These are phyloP conservation scores for Pyxicephalus adspersus DNA, from an alignment of 2,113 vertebrate species.

Conservation along the genomic window DNA sequence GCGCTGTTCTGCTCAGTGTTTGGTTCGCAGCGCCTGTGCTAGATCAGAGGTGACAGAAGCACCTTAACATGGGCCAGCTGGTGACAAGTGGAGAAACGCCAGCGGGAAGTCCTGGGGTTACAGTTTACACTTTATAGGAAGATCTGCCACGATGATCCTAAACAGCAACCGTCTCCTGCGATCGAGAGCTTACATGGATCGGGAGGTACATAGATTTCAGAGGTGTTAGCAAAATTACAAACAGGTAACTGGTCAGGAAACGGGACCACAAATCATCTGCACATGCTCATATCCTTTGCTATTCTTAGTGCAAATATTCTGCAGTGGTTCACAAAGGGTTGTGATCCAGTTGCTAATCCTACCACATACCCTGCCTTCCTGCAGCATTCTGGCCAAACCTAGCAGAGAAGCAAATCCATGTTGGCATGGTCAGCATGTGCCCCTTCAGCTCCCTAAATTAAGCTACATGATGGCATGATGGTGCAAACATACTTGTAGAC, in stretches of 20 bases:
- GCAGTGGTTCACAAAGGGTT: no score
- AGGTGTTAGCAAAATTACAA: no score
- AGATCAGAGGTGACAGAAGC: slow-evolving; percentile 36
- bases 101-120: slow-evolving; percentile 29
- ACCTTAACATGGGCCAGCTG: slow-evolving; percentile 10
- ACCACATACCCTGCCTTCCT: no score
- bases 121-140: slow-evolving; percentile 22
- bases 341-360: no score
- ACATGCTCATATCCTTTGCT: no score
- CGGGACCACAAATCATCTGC: not conserved
- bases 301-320: no score
- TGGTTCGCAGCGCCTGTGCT: not conserved
- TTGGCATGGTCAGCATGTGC: no score
- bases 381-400: no score
- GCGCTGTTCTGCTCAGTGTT: slow-evolving; percentile 14
- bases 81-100: slow-evolving; percentile 33
- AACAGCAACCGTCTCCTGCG: not conserved
- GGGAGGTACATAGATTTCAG: not conserved
- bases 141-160: slow-evolving; percentile 27
- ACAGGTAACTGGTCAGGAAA: not conserved
- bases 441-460: no score
- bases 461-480: no score
- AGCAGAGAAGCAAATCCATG: no score
- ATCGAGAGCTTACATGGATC: not conserved
- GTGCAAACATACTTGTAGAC: no score